Evolutionary conservation across 2,113 vertebrate species (phyloP).

Genomic region (Phycodurus eques): DNA sequence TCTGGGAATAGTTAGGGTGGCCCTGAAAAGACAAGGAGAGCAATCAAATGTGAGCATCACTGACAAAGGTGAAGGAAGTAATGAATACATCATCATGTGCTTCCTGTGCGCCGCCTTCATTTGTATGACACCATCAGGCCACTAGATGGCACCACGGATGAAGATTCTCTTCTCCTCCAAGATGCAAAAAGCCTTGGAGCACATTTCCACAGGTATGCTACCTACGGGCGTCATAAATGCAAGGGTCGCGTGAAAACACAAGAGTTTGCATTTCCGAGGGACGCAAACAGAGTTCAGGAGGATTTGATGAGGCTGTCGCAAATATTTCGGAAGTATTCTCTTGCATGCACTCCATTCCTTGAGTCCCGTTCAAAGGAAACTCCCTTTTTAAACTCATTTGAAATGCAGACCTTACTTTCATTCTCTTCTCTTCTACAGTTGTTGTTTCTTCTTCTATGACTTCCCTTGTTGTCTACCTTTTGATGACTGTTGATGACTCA

Average conservation of each 20-base stretch:
- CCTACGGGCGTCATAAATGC: no score
- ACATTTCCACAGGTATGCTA: no score
- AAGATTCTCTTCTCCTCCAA: constrained; percentile 36
- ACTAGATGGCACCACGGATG: constrained; percentile 76
- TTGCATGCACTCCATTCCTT: no score
- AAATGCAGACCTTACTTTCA: no score
- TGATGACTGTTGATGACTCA: background rate
- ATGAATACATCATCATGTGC: background rate
- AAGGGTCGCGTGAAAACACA: background rate
- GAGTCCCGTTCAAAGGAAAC: background rate
- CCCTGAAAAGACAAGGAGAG: background rate
- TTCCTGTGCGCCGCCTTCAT: background rate
- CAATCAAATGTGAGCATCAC: background rate
- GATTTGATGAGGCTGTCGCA: no score
- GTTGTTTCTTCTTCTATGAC: no score
- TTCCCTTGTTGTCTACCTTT: background rate
- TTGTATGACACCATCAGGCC: constrained; percentile 47
- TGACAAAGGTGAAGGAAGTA: background rate
- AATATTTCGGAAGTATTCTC: no score
- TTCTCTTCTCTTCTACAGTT: no score
- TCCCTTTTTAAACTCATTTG: background rate
- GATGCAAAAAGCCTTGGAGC: background rate
- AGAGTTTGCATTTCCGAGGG: background rate
- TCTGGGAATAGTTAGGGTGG: background rate
- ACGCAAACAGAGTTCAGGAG: background rate